A percentile compares a stretch with the other conserved stretches of the same genome.
These are phyloP conservation scores for Tipula confusa DNA, from an alignment of 2,888 invertebrate genomes.

Conservation along the genomic window DNA sequence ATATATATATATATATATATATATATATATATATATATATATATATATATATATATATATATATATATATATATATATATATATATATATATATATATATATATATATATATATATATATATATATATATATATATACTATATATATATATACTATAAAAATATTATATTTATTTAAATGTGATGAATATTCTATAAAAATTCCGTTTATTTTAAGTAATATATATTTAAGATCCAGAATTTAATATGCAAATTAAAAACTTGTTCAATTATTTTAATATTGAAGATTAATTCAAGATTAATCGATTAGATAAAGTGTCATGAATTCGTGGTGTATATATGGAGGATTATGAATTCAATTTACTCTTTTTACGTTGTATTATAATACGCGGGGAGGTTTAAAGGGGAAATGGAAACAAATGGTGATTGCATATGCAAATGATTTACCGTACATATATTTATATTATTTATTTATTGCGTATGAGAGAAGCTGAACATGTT, in stretches of 20 bases:
- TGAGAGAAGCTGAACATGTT: not conserved
- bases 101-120: too few relatives aligned
- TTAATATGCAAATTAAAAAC: not conserved
- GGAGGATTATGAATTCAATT: not conserved
- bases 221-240: not conserved
- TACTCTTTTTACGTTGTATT: not conserved
- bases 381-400: not conserved
- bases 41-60: too few relatives aligned
- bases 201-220: not conserved
- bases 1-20: too few relatives aligned
- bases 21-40: too few relatives aligned
- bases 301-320: constrained; percentile 1
- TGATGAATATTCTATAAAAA: not conserved
- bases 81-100: too few relatives aligned
- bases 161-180: constrained; percentile 20
- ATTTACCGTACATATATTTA: not conserved
- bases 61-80: too few relatives aligned
- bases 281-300: constrained; percentile 3
- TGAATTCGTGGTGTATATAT: not conserved
- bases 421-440: not conserved
- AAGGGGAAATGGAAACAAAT: not conserved
- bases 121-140: too few relatives aligned
- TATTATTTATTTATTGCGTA: not conserved
- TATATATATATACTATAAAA: too few relatives aligned
- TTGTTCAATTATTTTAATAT: not conserved